Evolutionary conservation across 23 tunicate species (phyloP).

Genomic region (Halocynthia roretzi): DNA sequence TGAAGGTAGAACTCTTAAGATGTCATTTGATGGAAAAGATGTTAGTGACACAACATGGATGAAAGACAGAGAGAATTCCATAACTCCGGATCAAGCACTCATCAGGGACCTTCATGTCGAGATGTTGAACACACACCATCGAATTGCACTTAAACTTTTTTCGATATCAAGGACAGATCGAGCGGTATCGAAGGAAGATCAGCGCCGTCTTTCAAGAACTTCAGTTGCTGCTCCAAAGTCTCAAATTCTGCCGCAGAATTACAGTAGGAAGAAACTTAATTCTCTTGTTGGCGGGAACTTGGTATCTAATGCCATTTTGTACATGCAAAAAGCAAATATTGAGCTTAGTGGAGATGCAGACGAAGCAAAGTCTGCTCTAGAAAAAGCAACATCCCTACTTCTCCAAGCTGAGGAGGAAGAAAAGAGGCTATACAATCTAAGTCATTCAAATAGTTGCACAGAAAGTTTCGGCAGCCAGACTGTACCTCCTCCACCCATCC

Average conservation of each 20-base stretch:
- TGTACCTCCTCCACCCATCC: conserved; percentile 77
- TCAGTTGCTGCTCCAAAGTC: conserved; percentile 11
- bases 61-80: not conserved
- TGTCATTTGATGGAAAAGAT: conserved; percentile 6
- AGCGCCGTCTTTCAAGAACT: conserved; percentile 1
- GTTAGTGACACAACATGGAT: not conserved
- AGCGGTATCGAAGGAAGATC: not conserved
- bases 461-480: not conserved
- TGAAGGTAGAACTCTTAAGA: conserved; percentile 20
- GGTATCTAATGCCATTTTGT: conserved; percentile 56
- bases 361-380: conserved; percentile 35
- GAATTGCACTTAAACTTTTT: conserved; percentile 41
- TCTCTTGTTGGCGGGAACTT: conserved; percentile 38
- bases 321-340: conserved; percentile 60
- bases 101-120: conserved; percentile 73
- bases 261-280: conserved; percentile 8
- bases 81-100: conserved; percentile 29
- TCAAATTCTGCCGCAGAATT: conserved; percentile 4
- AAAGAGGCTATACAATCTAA: conserved; percentile 22
- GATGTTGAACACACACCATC: conserved; percentile 58
- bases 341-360: conserved; percentile 16
- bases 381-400: conserved; percentile 40
- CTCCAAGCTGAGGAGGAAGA: conserved; percentile 59
- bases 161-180: conserved; percentile 7
- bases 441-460: not conserved